phyloP scores from a whole-genome alignment of 2,888 invertebrate species.

The Perdita meconis region DNA sequence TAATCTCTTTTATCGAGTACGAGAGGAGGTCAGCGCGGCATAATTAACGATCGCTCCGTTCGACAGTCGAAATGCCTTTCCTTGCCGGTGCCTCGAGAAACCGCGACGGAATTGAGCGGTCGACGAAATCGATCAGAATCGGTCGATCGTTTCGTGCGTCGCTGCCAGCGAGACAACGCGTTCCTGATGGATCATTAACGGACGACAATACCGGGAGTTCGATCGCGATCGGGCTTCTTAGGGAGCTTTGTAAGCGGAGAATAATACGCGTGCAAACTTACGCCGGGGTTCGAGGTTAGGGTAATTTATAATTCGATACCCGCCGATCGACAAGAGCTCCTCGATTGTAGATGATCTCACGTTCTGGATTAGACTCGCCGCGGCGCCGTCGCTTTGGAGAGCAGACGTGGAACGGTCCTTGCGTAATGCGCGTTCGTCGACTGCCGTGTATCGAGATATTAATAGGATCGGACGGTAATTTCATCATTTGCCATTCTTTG shows the following conservation, averaged over 20 bases:
- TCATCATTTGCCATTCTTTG: conserved; percentile 31
- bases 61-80: conserved; percentile 6
- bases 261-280: conserved; percentile 41
- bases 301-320: conserved; percentile 77
- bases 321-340: conserved; percentile 71
- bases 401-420: conserved; percentile 7
- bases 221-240: background rate
- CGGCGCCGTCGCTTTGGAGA: conserved; percentile 26
- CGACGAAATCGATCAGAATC: conserved; percentile 39
- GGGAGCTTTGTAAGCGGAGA: conserved; percentile 28
- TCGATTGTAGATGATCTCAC: conserved; percentile 62
- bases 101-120: conserved; percentile 41
- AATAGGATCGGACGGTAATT: conserved; percentile 40
- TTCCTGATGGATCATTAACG: conserved; percentile 33
- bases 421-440: conserved; percentile 37
- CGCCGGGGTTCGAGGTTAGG: conserved; percentile 55
- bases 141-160: conserved; percentile 19
- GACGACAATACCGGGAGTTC: conserved; percentile 14
- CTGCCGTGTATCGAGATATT: conserved; percentile 23
- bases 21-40: conserved; percentile 40
- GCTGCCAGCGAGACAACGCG: conserved; percentile 6
- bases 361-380: conserved; percentile 47
- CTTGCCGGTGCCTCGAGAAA: background rate
- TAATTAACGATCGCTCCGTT: conserved; percentile 65
- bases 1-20: conserved; percentile 56